Conservation (phyloP, 2,113 vertebrate species). For the Bufo gargarizans region DNA sequence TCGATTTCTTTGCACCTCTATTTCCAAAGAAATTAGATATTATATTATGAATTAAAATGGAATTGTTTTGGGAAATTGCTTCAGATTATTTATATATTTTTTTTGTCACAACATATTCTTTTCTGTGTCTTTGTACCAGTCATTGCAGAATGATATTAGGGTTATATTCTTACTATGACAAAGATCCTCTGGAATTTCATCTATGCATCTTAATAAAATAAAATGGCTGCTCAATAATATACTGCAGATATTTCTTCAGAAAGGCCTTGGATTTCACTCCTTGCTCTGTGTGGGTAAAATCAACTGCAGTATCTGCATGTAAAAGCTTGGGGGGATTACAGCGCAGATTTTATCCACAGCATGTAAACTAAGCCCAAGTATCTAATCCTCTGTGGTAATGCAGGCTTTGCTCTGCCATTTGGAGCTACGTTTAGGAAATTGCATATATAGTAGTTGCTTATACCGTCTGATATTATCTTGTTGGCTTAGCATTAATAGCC, state of each 20-base stretch:
- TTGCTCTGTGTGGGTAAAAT: neutral
- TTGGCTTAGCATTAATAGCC: neutral
- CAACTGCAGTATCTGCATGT: neutral
- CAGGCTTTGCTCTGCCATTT: neutral
- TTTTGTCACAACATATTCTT: neutral
- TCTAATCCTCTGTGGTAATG: neutral
- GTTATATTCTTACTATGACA: neutral
- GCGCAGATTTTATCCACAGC: neutral
- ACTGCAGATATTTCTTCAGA: neutral
- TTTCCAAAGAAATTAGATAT: too few species aligned
- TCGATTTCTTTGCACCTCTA: too few species aligned
- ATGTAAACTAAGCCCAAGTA: neutral
- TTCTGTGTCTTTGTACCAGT: neutral
- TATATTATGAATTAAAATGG: too few species aligned
- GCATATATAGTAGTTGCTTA: neutral
- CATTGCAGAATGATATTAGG: neutral
- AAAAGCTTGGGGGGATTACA: neutral
- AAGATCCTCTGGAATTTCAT: too few species aligned
- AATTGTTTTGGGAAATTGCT: too few species aligned
- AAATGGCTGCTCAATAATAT: neutral
- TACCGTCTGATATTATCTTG: neutral
- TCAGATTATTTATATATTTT: too few species aligned
- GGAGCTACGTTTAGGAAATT: neutral
- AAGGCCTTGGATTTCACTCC: neutral
- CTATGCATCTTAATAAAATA: too few species aligned